A percentile compares a stretch with the other conserved stretches of the same genome.
Conservation (phyloP, 64 coral and sea anemone species). For the Dendronephthya gigantea region DNA sequence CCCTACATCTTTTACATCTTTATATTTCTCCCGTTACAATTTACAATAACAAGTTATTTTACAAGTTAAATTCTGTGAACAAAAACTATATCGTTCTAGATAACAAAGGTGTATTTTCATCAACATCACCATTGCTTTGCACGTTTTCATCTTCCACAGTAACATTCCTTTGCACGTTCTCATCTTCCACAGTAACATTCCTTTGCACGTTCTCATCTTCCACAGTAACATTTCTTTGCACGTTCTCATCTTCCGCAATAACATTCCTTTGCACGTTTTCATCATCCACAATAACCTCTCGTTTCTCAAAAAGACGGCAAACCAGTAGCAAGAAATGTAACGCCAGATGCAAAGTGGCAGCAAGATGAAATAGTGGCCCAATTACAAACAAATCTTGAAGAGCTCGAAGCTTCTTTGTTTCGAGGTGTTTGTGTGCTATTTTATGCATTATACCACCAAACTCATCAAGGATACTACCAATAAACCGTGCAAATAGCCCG, state of each 20-base stretch:
- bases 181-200: no score
- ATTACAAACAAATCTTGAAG: background rate
- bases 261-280: background rate
- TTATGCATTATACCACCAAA: background rate
- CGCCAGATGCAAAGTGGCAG: background rate
- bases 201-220: no score
- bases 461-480: background rate
- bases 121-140: no score
- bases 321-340: background rate
- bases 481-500: background rate
- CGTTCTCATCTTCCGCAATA: background rate
- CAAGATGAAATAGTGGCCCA: background rate
- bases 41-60: no score
- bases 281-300: background rate
- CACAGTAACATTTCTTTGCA: background rate
- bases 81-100: no score
- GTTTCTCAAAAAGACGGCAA: background rate
- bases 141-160: no score
- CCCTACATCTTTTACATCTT: no score
- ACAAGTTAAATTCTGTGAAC: no score
- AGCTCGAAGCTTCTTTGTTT: background rate
- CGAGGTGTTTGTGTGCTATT: background rate
- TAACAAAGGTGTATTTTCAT: no score
- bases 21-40: no score
- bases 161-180: no score